These are phyloP conservation scores for Cantharis lateralis DNA, from an alignment of 2,888 invertebrate species.

Conservation along the genomic window DNA sequence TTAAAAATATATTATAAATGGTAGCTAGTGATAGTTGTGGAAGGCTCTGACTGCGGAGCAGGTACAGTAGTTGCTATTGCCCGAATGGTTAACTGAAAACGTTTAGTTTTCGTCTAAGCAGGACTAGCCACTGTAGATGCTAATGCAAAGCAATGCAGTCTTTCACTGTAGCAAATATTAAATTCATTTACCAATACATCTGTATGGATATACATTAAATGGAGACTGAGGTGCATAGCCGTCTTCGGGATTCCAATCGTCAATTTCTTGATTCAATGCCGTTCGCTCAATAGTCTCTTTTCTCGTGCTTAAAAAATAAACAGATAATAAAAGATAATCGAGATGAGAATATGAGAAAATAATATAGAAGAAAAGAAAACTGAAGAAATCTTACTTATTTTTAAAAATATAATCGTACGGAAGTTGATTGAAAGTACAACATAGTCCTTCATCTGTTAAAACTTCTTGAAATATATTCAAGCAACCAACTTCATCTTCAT, in stretches of 20 bases:
- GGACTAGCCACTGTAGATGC: no score
- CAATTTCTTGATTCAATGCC: constrained; percentile 46
- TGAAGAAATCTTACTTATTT: background rate
- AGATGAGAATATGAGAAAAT: no score
- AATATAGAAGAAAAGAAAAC: no score
- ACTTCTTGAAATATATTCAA: constrained; percentile 74
- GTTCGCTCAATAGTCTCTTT: constrained; percentile 47
- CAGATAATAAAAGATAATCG: no score
- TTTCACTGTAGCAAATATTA: background rate
- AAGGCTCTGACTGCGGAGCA: no score
- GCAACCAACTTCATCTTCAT: constrained; percentile 65
- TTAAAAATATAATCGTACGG: constrained; percentile 51
- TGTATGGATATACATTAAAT: constrained; percentile 39
- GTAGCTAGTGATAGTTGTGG: no score
- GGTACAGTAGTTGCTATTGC: no score
- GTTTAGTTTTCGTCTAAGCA: no score
- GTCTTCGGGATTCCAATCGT: constrained; percentile 76
- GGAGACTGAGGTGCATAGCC: constrained; percentile 56
- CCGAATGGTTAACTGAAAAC: no score
- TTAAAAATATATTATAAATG: background rate
- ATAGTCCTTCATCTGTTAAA: constrained; percentile 82
- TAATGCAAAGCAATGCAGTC: no score
- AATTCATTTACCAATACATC: constrained; percentile 42
- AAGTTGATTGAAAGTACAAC: constrained; percentile 83
- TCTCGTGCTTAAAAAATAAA: background rate